Percentiles rank a stretch among this genome's conserved stretches.
Conservation (phyloP, 2,113 vertebrate species). For the Tragelaphus buxtoni region DNA sequence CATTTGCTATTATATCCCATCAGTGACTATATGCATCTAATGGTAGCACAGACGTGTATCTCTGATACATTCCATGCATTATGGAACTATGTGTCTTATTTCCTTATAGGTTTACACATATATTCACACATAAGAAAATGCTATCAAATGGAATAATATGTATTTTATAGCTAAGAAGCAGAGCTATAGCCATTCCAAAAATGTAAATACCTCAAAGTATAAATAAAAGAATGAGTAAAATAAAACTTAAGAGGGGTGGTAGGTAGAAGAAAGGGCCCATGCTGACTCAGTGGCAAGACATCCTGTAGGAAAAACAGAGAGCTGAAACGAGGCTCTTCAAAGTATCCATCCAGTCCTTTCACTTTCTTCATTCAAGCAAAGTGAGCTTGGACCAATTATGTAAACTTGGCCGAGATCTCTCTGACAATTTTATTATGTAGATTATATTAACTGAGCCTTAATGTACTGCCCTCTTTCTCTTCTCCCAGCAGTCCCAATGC, state of each 20-base stretch:
- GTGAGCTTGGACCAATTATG: neutral
- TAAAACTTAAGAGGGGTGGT: neutral
- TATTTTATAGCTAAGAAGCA: conserved; percentile 8
- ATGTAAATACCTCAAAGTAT: neutral
- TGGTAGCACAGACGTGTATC: neutral
- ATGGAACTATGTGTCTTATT: neutral
- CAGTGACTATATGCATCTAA: neutral
- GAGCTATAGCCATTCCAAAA: neutral
- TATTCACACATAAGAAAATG: neutral
- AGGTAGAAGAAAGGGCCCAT: neutral
- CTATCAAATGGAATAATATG: neutral
- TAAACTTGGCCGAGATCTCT: neutral
- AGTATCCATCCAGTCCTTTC: neutral
- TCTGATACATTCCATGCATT: neutral
- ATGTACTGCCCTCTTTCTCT: neutral
- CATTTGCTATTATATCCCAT: neutral
- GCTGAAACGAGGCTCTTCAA: neutral
- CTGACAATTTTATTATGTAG: neutral
- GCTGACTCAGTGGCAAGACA: neutral
- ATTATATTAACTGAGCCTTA: neutral
- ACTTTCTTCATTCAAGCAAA: neutral
- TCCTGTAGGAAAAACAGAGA: neutral
- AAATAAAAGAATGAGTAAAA: neutral
- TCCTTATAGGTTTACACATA: neutral
- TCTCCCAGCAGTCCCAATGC: neutral